phyloP scores from a whole-genome alignment of 2,113 vertebrate species.

The Caracal caracal region DNA sequence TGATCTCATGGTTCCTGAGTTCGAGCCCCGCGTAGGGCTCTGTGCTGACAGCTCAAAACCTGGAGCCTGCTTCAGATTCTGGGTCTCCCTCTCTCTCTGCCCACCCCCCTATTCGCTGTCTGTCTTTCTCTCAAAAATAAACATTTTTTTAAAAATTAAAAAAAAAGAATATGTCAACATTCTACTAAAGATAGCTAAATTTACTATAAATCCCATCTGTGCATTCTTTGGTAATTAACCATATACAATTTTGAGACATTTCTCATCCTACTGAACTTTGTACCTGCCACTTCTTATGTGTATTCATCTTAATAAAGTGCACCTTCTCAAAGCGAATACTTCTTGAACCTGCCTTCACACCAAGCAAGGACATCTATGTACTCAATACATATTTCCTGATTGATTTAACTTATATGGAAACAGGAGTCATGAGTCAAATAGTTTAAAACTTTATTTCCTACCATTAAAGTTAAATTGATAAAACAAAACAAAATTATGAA shows the following conservation, averaged over 20 bases:
- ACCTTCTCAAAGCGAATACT: neutral
- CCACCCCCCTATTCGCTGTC: no score
- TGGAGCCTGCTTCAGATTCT: no score
- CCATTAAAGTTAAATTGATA: constrained; percentile 39
- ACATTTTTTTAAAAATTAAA: no score
- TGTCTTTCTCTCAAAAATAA: no score
- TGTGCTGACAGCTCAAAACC: no score
- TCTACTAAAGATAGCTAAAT: neutral
- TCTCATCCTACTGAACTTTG: neutral
- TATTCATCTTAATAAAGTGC: neutral
- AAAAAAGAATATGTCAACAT: neutral
- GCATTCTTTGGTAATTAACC: neutral
- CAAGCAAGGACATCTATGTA: neutral
- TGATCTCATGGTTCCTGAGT: no score
- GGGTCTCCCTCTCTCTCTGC: no score
- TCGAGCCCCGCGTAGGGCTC: no score
- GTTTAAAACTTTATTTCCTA: constrained; percentile 6
- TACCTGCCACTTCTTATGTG: neutral
- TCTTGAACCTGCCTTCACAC: neutral
- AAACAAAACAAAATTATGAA: neutral
- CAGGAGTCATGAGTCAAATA: neutral
- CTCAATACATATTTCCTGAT: neutral
- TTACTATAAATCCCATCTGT: neutral
- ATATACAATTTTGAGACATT: neutral
- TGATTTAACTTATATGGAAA: neutral